Base-by-base conservation (phyloP, 2,888 invertebrate species). In the Folsomia manolachei region DNA sequence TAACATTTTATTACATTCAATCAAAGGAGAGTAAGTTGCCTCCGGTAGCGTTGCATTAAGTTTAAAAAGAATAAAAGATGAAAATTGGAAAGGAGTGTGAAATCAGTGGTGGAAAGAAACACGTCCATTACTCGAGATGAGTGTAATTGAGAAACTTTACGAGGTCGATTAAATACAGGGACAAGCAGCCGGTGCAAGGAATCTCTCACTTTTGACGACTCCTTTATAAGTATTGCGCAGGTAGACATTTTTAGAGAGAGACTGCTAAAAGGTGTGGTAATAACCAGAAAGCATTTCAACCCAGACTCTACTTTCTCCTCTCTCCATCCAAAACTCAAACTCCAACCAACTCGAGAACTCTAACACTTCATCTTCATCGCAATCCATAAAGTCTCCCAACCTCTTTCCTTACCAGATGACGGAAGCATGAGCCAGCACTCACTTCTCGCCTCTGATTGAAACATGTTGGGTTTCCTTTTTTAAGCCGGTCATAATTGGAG, bases 71-170 rank as follows among this genome's bases (percentile, higher is more conserved):
- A n/a, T n/a, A n/a, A n/a, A n/a, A n/a, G n/a, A n/a, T n/a, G n/a
- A n/a, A n/a, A n/a, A n/a, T n/a, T n/a, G n/a, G n/a, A n/a, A n/a
- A n/a, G n/a, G n/a, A n/a, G n/a, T n/a, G n/a, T n/a, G n/a, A n/a
- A n/a, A n/a, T n/a, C n/a, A n/a, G n/a, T n/a, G n/a, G n/a, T n/a
- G n/a, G n/a, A n/a, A n/a, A n/a, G n/a, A n/a, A n/a, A n/a, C n/a
- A n/a, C n/a, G n/a, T n/a, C 74, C 74, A 74, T 74, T 74, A 63
- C 69, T 69, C 62, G n/a, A 69, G 77, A 78, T 74, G 78, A 78
- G 78, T 71, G 78, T 75, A 78, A 78, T 78, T 76, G 75, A 78
- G 75, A 76, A 78, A 78, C 75, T 78, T 78, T 78, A 76, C 78
- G 74, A 75, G 73, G 78, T 78, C 74, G 75, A 76, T 78, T 78